A percentile compares a stretch with the other conserved stretches of the same genome.
These are phyloP conservation scores for Xiphorhynchus elegans DNA, from an alignment of 2,113 vertebrate species.

Conservation along the genomic window DNA sequence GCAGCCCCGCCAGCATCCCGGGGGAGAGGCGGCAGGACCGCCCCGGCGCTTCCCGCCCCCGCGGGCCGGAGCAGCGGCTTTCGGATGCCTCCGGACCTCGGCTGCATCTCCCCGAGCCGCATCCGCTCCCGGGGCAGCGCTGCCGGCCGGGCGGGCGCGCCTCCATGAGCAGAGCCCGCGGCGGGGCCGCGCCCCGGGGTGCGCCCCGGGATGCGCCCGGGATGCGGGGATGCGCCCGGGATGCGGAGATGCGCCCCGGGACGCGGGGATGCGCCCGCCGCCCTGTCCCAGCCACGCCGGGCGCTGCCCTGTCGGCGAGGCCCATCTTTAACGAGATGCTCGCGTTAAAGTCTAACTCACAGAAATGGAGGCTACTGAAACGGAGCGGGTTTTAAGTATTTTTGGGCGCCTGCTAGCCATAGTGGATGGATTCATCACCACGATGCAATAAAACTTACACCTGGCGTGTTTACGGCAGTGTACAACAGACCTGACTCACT, in stretches of 20 bases:
- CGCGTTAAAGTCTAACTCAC: rapidly evolving
- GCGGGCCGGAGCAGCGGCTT: background rate
- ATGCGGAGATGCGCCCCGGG: background rate
- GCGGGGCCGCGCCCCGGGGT: background rate
- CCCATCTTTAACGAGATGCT: background rate
- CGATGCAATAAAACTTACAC: background rate
- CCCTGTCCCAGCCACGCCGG: background rate
- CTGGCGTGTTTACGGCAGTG: rapidly evolving
- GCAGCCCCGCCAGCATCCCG: background rate
- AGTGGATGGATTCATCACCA: background rate
- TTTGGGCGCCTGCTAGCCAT: background rate
- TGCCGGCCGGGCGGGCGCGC: no score
- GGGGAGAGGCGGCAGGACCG: background rate
- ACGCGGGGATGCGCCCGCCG: background rate
- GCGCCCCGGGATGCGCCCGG: background rate
- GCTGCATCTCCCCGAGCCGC: background rate
- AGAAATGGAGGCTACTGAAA: background rate
- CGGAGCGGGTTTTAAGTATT: rapidly evolving
- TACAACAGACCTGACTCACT: background rate
- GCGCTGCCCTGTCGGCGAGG: background rate
- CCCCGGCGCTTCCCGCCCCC: background rate
- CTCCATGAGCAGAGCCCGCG: background rate
- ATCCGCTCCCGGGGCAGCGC: background rate
- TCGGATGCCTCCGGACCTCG: background rate
- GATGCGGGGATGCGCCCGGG: background rate